phyloP scores from a whole-genome alignment of 2,888 invertebrate species.

The Drosophila pegasa region DNA sequence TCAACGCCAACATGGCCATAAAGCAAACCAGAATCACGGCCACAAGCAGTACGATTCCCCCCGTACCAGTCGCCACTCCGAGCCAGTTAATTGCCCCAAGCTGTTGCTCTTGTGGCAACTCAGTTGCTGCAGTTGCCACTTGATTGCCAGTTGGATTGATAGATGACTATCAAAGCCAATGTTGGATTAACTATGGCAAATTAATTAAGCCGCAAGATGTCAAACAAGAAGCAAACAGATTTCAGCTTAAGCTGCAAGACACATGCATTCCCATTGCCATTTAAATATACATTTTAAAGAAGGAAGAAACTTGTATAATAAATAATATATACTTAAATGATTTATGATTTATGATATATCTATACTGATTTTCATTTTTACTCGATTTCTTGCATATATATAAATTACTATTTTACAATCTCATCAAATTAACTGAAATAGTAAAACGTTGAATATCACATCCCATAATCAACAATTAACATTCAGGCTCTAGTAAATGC shows the following conservation, averaged over 20 bases:
- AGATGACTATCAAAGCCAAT: slow-evolving; percentile 33
- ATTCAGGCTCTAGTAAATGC: too few species aligned
- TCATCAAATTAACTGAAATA: too few species aligned
- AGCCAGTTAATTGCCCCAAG: slow-evolving; percentile 41
- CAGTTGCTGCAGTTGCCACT: slow-evolving; percentile 43
- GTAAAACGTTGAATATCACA: too few species aligned
- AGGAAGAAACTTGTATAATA: too few species aligned
- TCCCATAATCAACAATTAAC: too few species aligned
- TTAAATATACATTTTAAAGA: background rate
- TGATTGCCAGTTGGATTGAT: slow-evolving; percentile 58
- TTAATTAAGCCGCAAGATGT: slow-evolving; percentile 22
- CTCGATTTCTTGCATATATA: too few species aligned
- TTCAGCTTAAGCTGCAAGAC: background rate
- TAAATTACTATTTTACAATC: too few species aligned
- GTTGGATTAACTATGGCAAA: slow-evolving; percentile 27
- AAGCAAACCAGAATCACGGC: slow-evolving; percentile 67
- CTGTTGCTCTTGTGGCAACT: slow-evolving; percentile 28
- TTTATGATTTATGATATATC: too few species aligned
- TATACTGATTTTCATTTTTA: too few species aligned
- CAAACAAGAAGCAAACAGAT: background rate
- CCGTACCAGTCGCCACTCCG: slow-evolving; percentile 34
- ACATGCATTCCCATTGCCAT: background rate
- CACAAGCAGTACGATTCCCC: slow-evolving; percentile 12
- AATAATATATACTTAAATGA: too few species aligned
- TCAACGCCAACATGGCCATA: slow-evolving; percentile 58